Evolutionary conservation across 2,888 invertebrate species (phyloP), one percentile per base, ranked within the genome.

Genomic region (Buathra laborator): DNA sequence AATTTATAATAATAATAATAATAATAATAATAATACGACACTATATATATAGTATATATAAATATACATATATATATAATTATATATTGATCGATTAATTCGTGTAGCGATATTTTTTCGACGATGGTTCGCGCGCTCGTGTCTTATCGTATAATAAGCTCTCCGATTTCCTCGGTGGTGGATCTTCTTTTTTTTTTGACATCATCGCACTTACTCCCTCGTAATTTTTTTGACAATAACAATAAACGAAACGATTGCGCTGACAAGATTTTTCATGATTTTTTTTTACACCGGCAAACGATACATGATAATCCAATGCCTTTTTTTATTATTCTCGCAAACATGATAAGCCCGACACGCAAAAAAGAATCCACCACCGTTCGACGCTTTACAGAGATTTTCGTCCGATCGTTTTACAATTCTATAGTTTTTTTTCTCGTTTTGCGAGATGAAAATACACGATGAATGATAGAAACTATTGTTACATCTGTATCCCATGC

Each of bases 61-160:
- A 83, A 83, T 82, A 89, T 87, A 88, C 68, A 74, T 79, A 83
- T 76, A 86, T 87, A 87, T 87, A 84, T 87, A 86, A 85, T 86
- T 86, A 83, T 86, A 89, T 86, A 90, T 85, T 86, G 86, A 89
- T 88, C 86, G 87, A 87, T 90, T 89, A 89, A 86, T 88, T 86
- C 84, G 81, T 86, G 84, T 83, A 85, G 67, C 75, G 68, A 85
- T 70, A 75, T 7, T 88, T 87, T 82, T 80, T 87, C 85, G 86
- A 84, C 85, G 85, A 87, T 70, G 81, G 86, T 85, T 71, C 76
- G 67, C 51, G 16, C 85, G 74, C 75, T 71, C 79, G 9, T 43
- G 32, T 70, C 79, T 80, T 70, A 68, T 71, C 80, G 72, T 84
- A 67, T 84, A 74, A 87, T 90, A 90, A 90, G 88, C 90, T 90